Evolutionary conservation across 1,140 invertebrate species (phyloP).

Genomic region (Panagrolaimus sp.): DNA sequence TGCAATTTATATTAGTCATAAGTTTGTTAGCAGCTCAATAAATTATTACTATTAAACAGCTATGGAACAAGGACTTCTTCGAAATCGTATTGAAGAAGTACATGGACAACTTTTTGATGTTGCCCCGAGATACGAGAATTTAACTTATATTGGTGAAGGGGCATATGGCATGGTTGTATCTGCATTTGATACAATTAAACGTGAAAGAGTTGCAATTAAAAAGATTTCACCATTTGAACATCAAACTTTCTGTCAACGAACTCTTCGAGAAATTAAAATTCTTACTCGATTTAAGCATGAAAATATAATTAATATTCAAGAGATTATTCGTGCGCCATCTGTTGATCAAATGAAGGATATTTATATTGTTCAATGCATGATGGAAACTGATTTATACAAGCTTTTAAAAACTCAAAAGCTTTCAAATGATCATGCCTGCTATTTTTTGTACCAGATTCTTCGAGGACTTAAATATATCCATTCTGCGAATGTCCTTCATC

Average conservation of each 20-base stretch:
- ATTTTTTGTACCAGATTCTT: constrained; percentile 98
- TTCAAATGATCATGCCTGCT: constrained; percentile 98
- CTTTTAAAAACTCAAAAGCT: constrained; percentile 92
- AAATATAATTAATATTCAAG: constrained; percentile 98
- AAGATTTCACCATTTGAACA: constrained; percentile 99
- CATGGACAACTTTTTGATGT: constrained; percentile 85
- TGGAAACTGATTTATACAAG: constrained; percentile 99
- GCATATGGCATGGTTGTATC: constrained; percentile 98
- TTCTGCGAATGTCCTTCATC: constrained; percentile 95
- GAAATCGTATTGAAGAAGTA: constrained; percentile 47
- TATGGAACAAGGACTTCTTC: constrained; percentile 10
- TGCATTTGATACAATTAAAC: constrained; percentile 77
- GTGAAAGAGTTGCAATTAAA: constrained; percentile 93
- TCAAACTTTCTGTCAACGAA: constrained; percentile 98
- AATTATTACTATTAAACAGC: too few species aligned
- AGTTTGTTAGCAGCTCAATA: too few species aligned
- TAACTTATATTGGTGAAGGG: constrained; percentile 82
- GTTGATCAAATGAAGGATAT: constrained; percentile 99
- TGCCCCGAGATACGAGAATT: constrained; percentile 84
- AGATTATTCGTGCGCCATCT: constrained; percentile 84
- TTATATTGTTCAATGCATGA: constrained; percentile 98
- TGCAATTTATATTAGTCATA: too few species aligned
- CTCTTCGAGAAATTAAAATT: constrained; percentile 96
- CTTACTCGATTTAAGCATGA: constrained; percentile 97
- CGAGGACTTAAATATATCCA: constrained; percentile 97